Evolutionary conservation across 1,140 invertebrate species (phyloP).

Genomic region (Heliconius nattereri): DNA sequence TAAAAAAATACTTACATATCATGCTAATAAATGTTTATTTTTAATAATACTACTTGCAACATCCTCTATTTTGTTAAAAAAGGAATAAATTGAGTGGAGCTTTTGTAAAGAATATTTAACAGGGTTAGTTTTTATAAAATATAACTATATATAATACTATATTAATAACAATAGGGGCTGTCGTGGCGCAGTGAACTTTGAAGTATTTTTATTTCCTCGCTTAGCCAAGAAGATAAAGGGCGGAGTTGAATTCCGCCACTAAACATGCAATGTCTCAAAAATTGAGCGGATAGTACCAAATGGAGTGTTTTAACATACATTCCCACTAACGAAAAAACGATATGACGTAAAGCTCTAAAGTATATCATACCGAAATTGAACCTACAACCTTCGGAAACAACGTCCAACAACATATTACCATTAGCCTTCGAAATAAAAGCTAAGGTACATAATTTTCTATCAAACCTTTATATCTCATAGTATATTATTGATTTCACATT

Average conservation of each 20-base stretch:
- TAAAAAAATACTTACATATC: no score
- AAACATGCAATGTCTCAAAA: not conserved
- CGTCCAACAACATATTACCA: not conserved
- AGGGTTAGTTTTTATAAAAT: no score
- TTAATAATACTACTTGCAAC: no score
- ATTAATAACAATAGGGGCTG: no score
- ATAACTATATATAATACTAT: no score
- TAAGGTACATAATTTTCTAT: not conserved
- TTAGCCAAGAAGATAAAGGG: not conserved
- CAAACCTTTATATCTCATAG: conserved; percentile 1
- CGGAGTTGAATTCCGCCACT: not conserved
- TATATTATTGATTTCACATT: conserved; percentile 13
- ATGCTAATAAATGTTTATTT: no score
- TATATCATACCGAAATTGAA: not conserved
- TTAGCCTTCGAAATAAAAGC: not conserved
- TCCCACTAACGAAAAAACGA: not conserved
- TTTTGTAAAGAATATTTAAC: no score
- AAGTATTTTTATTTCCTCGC: no score
- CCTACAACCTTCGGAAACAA: not conserved
- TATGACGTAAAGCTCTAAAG: not conserved
- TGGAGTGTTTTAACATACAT: not conserved
- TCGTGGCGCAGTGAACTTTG: no score
- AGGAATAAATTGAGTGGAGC: no score
- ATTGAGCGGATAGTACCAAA: not conserved
- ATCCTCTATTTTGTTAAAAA: no score